phyloP scores from a whole-genome alignment of 2,797 vertebrate genomes.

The Phalloptychus januarius region DNA sequence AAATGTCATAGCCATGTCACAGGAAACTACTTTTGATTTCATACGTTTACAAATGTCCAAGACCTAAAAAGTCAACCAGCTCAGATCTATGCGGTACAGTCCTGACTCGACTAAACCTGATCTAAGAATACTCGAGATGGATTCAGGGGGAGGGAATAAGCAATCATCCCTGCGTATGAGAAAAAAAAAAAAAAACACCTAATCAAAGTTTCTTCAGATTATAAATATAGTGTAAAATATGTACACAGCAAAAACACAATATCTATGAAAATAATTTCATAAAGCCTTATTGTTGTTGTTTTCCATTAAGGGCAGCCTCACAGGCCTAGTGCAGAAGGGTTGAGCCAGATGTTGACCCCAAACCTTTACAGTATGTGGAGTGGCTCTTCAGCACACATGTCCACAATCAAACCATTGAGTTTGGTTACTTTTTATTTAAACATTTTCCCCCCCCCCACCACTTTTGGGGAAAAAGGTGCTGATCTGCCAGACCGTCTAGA shows the following conservation, averaged over 20 bases:
- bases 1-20: conserved; percentile 31
- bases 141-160: conserved; percentile 32
- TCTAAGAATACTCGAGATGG: conserved; percentile 34
- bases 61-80: conserved; percentile 60
- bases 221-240: conserved; percentile 85
- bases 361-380: conserved; percentile 18
- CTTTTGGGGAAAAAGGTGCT: conserved; percentile 22
- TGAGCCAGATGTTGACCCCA: conserved; percentile 32
- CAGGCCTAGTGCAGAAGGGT: conserved; percentile 71
- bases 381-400: conserved; percentile 17
- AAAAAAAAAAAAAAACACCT: conserved; percentile 67
- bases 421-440: conserved; percentile 31
- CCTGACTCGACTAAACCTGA: conserved; percentile 27
- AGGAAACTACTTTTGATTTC: conserved; percentile 22
- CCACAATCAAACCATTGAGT: conserved; percentile 29
- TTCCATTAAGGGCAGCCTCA: conserved; percentile 70
- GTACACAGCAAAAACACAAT: conserved; percentile 69
- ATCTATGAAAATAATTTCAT: conserved; percentile 68
- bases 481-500: conserved; percentile 5
- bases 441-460: neutral
- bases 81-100: conserved; percentile 27
- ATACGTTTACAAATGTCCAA: conserved; percentile 33
- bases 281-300: conserved; percentile 65
- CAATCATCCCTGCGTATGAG: conserved; percentile 49
- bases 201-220: conserved; percentile 67